phyloP scores from a whole-genome alignment of 2,888 invertebrate genomes.

The Caradrina kadenii region DNA sequence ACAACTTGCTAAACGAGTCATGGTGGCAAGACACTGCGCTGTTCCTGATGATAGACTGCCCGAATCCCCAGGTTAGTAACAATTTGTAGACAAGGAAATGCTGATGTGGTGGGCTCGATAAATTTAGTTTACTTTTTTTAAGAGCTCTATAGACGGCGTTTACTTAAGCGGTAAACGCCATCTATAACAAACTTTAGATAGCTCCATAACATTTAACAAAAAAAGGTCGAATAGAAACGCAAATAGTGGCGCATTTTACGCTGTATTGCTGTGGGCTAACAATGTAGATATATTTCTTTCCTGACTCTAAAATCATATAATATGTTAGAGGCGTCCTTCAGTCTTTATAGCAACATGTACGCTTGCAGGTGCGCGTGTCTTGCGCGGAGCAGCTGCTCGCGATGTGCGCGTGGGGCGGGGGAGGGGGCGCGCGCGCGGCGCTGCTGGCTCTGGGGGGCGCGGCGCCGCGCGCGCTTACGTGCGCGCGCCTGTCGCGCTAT shows the following conservation, averaged over 20 bases:
- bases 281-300: no score
- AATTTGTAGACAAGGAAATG: not conserved
- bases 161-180: no score
- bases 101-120: not conserved
- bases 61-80: conserved; percentile 90
- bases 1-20: conserved; percentile 93
- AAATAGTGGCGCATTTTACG: no score
- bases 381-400: conserved; percentile 96
- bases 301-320: not conserved
- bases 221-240: no score
- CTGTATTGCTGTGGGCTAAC: no score
- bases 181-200: no score
- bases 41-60: conserved; percentile 96
- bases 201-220: no score
- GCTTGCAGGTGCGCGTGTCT: conserved; percentile 92
- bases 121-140: not conserved
- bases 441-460: conserved; percentile 79
- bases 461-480: conserved; percentile 91
- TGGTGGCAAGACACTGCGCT: conserved; percentile 97
- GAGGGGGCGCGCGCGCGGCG: conserved; percentile 92
- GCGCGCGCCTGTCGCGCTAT: conserved; percentile 87
- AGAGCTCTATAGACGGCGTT: no score
- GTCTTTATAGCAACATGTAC: not conserved
- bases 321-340: not conserved
- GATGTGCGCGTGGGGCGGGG: conserved; percentile 95